Evolutionary conservation across 2,797 vertebrate species (phyloP).

Genomic region (Spondyliosoma cantharus): DNA sequence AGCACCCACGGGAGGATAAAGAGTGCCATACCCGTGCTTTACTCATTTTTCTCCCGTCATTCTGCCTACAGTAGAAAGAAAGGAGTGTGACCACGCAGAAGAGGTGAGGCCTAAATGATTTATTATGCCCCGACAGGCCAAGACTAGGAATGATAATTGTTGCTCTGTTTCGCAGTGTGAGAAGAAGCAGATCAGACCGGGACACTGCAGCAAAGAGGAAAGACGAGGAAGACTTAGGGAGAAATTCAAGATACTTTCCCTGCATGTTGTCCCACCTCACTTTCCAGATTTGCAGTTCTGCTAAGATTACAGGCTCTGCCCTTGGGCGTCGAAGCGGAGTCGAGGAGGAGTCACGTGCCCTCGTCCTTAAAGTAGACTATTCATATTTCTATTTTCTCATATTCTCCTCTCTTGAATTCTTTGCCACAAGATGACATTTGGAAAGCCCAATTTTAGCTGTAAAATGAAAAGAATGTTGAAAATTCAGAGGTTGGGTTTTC

Average conservation of each 20-base stretch:
- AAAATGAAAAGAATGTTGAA: slow-evolving; percentile 82
- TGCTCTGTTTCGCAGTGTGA: slow-evolving; percentile 71
- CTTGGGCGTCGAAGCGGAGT: slow-evolving; percentile 34
- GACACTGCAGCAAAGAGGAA: slow-evolving; percentile 51
- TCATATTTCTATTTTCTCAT: slow-evolving; percentile 72
- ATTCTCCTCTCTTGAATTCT: slow-evolving; percentile 68
- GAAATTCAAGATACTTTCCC: slow-evolving; percentile 51
- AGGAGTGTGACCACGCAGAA: slow-evolving; percentile 60
- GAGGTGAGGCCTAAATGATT: slow-evolving; percentile 77
- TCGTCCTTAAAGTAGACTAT: slow-evolving; percentile 60
- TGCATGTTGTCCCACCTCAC: slow-evolving; percentile 28
- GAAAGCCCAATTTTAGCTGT: slow-evolving; percentile 74
- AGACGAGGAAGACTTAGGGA: slow-evolving; percentile 42
- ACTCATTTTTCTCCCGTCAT: slow-evolving; percentile 61
- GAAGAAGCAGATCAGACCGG: slow-evolving; percentile 70
- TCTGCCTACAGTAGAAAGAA: slow-evolving; percentile 62
- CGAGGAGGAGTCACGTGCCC: slow-evolving; percentile 45
- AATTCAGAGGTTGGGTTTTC: slow-evolving; percentile 75
- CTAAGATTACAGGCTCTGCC: slow-evolving; percentile 73
- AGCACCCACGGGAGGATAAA: slow-evolving; percentile 29
- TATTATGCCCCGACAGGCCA: slow-evolving; percentile 77
- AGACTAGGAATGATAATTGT: slow-evolving; percentile 85
- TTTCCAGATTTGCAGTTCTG: slow-evolving; percentile 23
- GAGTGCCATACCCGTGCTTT: slow-evolving; percentile 41
- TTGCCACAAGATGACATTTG: slow-evolving; percentile 74